phyloP scores from a whole-genome alignment of 2,888 invertebrate genomes.

The Lycia hirtaria region DNA sequence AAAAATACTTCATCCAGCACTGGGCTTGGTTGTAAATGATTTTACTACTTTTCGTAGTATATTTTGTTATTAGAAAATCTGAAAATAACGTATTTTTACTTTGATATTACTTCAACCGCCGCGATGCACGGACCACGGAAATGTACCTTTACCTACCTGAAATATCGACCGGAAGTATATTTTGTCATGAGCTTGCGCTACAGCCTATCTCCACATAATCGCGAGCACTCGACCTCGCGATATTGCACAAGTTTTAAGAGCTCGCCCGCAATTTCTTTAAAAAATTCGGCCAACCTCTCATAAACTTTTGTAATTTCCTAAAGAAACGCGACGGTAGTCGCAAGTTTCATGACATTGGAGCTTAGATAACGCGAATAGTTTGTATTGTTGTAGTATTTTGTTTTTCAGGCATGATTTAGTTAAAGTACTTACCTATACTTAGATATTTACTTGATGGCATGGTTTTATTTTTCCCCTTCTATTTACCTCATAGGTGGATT shows the following conservation, averaged over 20 bases:
- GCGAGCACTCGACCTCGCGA: constrained; percentile 27
- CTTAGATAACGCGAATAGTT: background rate
- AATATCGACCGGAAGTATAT: background rate
- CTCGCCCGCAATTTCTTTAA: constrained; percentile 45
- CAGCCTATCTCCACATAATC: constrained; percentile 29
- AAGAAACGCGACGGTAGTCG: constrained; percentile 28
- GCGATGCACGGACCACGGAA: no score
- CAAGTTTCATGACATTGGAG: constrained; percentile 6
- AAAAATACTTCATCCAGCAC: no score
- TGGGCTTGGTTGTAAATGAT: no score
- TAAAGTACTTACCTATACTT: no score
- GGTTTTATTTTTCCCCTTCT: no score
- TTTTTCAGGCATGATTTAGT: no score
- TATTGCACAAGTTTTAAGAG: constrained; percentile 55
- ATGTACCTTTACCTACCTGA: constrained; percentile 1
- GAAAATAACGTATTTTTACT: no score
- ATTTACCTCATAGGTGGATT: no score
- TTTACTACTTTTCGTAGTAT: no score
- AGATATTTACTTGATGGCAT: no score
- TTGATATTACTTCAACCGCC: no score
- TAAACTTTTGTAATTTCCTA: constrained; percentile 53
- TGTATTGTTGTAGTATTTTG: background rate
- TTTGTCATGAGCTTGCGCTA: constrained; percentile 14
- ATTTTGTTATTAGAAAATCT: no score
- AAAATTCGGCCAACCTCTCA: constrained; percentile 43